These are phyloP conservation scores for Leptosomus discolor DNA, from an alignment of 2,113 vertebrate genomes.

Conservation along the genomic window DNA sequence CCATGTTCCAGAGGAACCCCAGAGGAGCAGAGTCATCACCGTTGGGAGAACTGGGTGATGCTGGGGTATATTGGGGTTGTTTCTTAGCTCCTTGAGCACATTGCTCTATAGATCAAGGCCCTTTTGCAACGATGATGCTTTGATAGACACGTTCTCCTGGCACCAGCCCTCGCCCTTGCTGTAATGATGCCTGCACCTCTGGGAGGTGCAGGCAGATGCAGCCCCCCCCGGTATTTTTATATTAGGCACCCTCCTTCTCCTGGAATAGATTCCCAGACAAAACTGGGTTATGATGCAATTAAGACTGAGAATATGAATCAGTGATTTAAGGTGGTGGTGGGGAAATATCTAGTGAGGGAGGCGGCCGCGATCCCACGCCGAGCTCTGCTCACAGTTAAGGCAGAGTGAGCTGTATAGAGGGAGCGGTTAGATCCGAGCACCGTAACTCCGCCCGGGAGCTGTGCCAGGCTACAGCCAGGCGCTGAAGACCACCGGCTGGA, in stretches of 20 bases:
- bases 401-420: background rate
- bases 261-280: background rate
- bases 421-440: background rate
- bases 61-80: too few species aligned
- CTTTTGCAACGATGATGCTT: rapidly evolving
- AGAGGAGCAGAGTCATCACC: background rate
- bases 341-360: background rate
- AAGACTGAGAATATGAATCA: background rate
- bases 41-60: background rate
- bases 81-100: background rate
- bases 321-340: background rate
- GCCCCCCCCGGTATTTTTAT: background rate
- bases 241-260: background rate
- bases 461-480: background rate
- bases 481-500: background rate
- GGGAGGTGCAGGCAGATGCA: background rate
- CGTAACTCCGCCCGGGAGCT: background rate
- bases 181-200: too few species aligned
- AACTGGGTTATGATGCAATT: background rate
- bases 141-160: background rate
- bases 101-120: background rate
- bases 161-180: background rate
- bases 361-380: background rate
- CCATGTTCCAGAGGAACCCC: background rate
- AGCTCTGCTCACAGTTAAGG: background rate